These are phyloP conservation scores for Pan troglodytes DNA, from an alignment of 2,113 vertebrate species.

Conservation along the genomic window NHGRI_mPanTro3-v2.1_pri NC_072402.2:131077001-131077500, in stretches of 20 bases:
- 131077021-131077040: background rate
- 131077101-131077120: background rate
- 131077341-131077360: constrained; percentile 89
- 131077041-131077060: background rate
- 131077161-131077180: rapidly evolving
- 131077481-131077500: constrained; percentile 57
- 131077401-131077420: constrained; percentile 88
- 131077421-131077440: constrained; percentile 89
- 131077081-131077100: background rate
- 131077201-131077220: background rate
- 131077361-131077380: constrained; percentile 85
- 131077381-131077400: constrained; percentile 88
- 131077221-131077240: background rate
- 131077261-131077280: constrained; percentile 77
- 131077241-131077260: background rate
- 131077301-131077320: constrained; percentile 80
- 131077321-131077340: constrained; percentile 88
- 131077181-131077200: background rate
- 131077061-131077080: background rate
- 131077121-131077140: background rate
- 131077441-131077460: constrained; percentile 86
- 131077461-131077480: constrained; percentile 73
- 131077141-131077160: background rate
- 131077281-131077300: constrained; percentile 88
- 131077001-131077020: background rate